phyloP scores from a whole-genome alignment of 2,113 vertebrate species.

The Phocoena phocoena region DNA sequence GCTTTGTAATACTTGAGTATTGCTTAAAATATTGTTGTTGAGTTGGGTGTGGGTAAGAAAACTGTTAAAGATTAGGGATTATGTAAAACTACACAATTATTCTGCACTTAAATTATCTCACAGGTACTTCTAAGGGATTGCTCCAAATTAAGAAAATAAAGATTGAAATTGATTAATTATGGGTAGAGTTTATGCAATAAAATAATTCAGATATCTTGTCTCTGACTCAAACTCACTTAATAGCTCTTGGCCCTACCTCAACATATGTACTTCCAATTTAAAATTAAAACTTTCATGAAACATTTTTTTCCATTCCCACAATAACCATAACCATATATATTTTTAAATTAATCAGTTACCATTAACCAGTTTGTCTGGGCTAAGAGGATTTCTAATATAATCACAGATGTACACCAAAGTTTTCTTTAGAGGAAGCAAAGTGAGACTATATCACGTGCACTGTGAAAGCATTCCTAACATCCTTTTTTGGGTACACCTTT shows the following conservation, averaged over 20 bases:
- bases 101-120: background rate
- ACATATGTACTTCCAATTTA: background rate
- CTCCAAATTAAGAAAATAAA: constrained; percentile 11
- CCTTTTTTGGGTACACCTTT: background rate
- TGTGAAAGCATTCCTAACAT: background rate
- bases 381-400: constrained; percentile 1
- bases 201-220: background rate
- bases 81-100: background rate
- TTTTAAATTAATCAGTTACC: background rate
- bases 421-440: background rate
- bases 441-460: background rate
- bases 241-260: background rate
- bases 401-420: background rate
- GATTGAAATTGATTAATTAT: background rate
- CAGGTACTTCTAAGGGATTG: background rate
- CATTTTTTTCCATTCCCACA: background rate
- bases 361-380: background rate
- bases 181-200: background rate
- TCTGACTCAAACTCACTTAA: background rate
- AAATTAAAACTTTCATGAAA: constrained; percentile 23
- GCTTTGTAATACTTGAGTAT: background rate
- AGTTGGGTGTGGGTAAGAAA: background rate
- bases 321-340: background rate
- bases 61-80: background rate
- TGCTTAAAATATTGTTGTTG: background rate